Evolutionary conservation across 2,797 vertebrate genomes (phyloP).

Genomic region (Cossypha niveicapilla): DNA sequence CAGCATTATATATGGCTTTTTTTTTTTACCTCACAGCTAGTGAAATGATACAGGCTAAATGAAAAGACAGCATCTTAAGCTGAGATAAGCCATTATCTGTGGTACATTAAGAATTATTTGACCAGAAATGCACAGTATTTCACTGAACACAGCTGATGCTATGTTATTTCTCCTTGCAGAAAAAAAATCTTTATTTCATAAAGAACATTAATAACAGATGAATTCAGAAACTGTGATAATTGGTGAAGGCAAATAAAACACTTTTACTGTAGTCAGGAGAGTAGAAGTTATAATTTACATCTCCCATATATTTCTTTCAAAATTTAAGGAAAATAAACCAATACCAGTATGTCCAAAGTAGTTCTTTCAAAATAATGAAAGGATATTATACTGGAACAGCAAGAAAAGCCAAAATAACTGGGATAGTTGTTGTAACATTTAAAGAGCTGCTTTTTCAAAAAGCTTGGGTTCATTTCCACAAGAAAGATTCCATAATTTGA

Average conservation of each 20-base stretch:
- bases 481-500: background rate
- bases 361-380: background rate
- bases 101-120: conserved; percentile 69
- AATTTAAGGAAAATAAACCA: background rate
- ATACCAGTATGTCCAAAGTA: background rate
- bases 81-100: conserved; percentile 66
- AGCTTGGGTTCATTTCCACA: background rate
- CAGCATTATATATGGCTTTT: background rate
- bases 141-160: conserved; percentile 47
- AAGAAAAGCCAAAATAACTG: background rate
- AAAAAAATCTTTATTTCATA: conserved; percentile 68
- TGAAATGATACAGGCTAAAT: conserved; percentile 56
- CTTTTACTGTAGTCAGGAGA: conserved; percentile 10
- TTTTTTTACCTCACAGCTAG: conserved; percentile 9
- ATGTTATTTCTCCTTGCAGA: conserved; percentile 68
- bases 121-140: conserved; percentile 65
- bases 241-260: conserved; percentile 29
- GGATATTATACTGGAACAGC: background rate
- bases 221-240: conserved; percentile 33
- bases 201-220: conserved; percentile 52
- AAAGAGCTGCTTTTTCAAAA: background rate
- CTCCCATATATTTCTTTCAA: background rate
- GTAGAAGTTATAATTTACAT: conserved; percentile 15
- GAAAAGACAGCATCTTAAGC: conserved; percentile 48
- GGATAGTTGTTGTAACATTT: background rate